Evolutionary conservation across 2,797 vertebrate genomes (phyloP).

Genomic region (Malurus splendens): DNA sequence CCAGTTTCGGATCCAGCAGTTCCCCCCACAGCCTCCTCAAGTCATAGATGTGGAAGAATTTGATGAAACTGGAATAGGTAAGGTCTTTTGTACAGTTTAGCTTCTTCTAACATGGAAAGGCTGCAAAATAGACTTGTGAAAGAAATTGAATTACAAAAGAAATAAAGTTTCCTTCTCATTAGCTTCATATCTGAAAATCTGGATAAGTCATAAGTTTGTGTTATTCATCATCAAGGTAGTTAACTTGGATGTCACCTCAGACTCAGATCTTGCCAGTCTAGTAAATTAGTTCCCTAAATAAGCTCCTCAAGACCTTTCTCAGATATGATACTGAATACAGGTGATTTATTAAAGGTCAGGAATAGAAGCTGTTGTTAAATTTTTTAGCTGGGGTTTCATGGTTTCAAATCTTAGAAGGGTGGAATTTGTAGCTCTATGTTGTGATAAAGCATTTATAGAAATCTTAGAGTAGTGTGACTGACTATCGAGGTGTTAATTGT

Average conservation of each 20-base stretch:
- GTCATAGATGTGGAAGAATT: conserved; percentile 85
- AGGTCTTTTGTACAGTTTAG: background rate
- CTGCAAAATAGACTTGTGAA: accelerated
- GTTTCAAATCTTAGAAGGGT: background rate
- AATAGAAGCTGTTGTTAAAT: background rate
- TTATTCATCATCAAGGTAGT: background rate
- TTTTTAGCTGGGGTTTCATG: background rate
- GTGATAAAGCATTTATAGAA: background rate
- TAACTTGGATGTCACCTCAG: background rate
- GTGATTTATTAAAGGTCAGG: background rate
- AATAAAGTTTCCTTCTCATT: background rate
- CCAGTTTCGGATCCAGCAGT: conserved; percentile 67
- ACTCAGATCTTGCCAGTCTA: background rate
- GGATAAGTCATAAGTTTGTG: background rate
- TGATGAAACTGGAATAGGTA: conserved; percentile 87
- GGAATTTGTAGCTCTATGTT: background rate
- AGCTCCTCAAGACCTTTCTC: background rate
- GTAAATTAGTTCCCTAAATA: background rate
- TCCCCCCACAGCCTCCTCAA: conserved; percentile 72
- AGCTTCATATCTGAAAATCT: background rate
- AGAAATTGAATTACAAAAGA: background rate
- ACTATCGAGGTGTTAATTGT: background rate
- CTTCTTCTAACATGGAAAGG: background rate
- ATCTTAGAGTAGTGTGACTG: background rate
- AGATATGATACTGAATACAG: background rate